phyloP scores from a whole-genome alignment of 2,797 vertebrate genomes.

The Lacerta agilis region DNA sequence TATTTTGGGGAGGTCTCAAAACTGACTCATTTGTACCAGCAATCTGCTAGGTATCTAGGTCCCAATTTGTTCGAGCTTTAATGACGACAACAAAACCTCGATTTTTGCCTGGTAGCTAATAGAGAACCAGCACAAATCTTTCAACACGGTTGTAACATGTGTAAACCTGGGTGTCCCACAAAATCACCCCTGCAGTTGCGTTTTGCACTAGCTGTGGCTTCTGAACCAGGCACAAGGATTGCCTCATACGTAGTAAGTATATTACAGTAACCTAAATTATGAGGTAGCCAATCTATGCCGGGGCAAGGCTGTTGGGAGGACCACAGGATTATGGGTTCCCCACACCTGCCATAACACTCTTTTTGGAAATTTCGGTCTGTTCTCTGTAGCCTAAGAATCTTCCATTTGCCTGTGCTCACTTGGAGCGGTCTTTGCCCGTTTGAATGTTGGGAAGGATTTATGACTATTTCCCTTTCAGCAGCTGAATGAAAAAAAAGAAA shows the following conservation, averaged over 20 bases:
- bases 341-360: not conserved
- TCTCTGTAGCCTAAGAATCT: accelerated
- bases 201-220: not conserved
- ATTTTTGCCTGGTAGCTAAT: too few relatives aligned
- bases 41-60: too few relatives aligned
- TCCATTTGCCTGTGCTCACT: not conserved
- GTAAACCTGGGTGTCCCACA: too few relatives aligned
- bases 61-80: too few relatives aligned
- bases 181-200: too few relatives aligned
- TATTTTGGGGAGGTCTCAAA: too few relatives aligned
- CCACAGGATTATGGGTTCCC: not conserved
- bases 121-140: too few relatives aligned
- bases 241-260: not conserved
- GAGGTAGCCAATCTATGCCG: too few relatives aligned
- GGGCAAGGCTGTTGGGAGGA: not conserved
- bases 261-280: not conserved
- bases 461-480: not conserved
- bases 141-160: too few relatives aligned
- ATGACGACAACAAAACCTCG: too few relatives aligned
- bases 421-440: not conserved
- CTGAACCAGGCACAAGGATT: not conserved
- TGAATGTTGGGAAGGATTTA: not conserved
- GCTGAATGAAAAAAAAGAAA: not conserved
- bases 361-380: not conserved
- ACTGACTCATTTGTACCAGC: too few relatives aligned